Evolutionary conservation across 2,113 vertebrate genomes (phyloP).

Genomic region (Equus przewalskii): DNA sequence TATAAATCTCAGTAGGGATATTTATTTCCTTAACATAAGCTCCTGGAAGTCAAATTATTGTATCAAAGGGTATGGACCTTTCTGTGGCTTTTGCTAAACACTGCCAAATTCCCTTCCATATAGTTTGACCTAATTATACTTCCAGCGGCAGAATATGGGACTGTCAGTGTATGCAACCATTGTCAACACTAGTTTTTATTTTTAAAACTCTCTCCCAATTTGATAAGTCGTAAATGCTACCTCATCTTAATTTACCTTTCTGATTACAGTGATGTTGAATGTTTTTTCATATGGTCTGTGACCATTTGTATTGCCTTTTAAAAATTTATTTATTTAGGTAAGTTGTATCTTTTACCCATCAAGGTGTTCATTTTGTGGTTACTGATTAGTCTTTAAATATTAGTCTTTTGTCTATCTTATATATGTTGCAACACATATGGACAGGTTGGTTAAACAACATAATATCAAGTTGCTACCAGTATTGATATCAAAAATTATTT

Average conservation of each 20-base stretch:
- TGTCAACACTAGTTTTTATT: background rate
- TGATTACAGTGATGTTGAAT: background rate
- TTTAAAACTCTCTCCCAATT: conserved; percentile 2
- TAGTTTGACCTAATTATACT: background rate
- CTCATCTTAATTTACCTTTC: background rate
- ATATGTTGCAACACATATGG: background rate
- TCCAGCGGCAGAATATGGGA: background rate
- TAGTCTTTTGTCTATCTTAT: conserved; percentile 1
- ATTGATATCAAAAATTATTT: background rate
- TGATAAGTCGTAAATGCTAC: conserved; percentile 2
- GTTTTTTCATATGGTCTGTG: background rate
- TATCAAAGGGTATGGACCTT: background rate
- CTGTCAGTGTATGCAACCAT: background rate
- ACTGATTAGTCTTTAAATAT: conserved; percentile 19
- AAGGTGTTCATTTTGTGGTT: background rate
- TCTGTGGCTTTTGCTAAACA: background rate
- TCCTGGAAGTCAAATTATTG: conserved; percentile 37
- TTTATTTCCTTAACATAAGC: conserved; percentile 26
- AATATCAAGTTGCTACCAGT: background rate
- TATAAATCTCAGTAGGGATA: background rate
- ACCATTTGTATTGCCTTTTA: background rate
- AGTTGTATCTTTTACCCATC: conserved; percentile 17
- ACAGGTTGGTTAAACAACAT: background rate
- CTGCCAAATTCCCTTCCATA: background rate
- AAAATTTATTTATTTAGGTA: conserved; percentile 48